phyloP scores from a whole-genome alignment of 2,113 vertebrate species.

The Eubucco bourcierii region DNA sequence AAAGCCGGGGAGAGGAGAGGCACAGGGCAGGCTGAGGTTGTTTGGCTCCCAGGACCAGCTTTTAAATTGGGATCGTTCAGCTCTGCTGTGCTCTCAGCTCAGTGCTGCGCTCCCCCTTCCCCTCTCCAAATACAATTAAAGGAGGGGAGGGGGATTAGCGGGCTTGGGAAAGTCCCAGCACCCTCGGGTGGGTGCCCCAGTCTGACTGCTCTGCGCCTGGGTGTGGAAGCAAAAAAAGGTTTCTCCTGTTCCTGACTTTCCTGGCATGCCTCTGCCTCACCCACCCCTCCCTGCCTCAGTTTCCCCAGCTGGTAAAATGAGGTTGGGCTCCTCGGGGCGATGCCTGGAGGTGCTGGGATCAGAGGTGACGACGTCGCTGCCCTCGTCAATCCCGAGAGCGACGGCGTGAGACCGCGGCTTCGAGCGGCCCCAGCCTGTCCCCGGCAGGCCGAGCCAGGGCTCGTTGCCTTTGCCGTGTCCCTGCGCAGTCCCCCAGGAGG shows the following conservation, averaged over 20 bases:
- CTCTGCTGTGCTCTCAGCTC: neutral
- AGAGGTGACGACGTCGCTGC: fast-evolving
- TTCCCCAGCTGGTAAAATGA: neutral
- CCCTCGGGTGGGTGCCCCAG: neutral
- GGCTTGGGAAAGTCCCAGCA: neutral
- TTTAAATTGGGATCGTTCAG: neutral
- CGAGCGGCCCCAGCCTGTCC: neutral
- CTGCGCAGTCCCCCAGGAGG: neutral
- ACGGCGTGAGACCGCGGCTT: fast-evolving
- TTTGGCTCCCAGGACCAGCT: neutral
- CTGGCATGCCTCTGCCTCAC: neutral
- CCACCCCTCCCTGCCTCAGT: neutral
- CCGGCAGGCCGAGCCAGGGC: fast-evolving
- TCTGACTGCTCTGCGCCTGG: fast-evolving
- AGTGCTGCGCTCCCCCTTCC: fast-evolving
- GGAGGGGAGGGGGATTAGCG: no score
- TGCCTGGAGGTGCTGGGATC: neutral
- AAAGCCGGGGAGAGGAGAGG: neutral
- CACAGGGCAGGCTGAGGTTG: neutral
- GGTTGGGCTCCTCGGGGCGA: fast-evolving
- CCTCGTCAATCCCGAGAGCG: fast-evolving
- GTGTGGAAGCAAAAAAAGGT: neutral
- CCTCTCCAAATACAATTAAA: no score
- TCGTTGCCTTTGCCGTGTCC: neutral
- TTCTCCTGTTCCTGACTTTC: neutral